Base-by-base conservation (phyloP, 1,140 invertebrate species). In the Lepidotrigona ventralis region DNA sequence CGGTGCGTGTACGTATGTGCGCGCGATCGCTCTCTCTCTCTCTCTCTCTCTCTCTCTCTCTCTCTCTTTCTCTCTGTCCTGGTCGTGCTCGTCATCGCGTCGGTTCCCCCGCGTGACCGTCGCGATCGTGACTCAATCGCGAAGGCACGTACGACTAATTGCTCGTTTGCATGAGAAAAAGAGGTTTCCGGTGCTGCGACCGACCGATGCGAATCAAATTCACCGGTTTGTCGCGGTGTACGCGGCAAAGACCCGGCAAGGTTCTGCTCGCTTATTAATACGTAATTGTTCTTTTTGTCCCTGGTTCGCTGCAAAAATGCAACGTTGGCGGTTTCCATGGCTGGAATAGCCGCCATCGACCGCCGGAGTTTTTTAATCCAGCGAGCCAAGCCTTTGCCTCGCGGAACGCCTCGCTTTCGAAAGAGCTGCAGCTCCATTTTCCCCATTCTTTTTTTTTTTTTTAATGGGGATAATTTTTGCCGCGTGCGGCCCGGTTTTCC, bases 41-140 rank as follows among this genome's bases (percentile, higher is more conserved):
- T 79, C 58, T 19, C 51, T 15, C 46, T n/a, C 69, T 79, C 58
- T 19, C 51, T 23, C 46, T n/a, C 69, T 76, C 58, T 19, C 2
- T 39, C 2, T 39, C 33, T 3, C 33, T 23, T 14, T n/a, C 69
- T 79, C 58, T 19, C 51, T 63, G 66, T 89, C 72, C n/a, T 70
- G 66, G 33, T 29, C 58, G 53, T 58, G 76, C 53, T 77, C 80
- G 33, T 80, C 60, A 54, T 80, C 69, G 69, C 70, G n/a, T 77
- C 60, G 6, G 29, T 26, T 63, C 51, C 60, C 21, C 54, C 23
- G 39, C 39, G 51, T 60, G 23, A 19, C 74, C 63, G n/a, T 26
- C 46, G 53, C 80, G 80, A 90, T 90, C 88, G 85, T 91, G 90
- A 91, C 90, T 91, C 90, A 90, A 90, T 91, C 89, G 86, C 85